Base-by-base conservation (phyloP, 2,888 invertebrate species). In the Ophioninae sp. region DNA sequence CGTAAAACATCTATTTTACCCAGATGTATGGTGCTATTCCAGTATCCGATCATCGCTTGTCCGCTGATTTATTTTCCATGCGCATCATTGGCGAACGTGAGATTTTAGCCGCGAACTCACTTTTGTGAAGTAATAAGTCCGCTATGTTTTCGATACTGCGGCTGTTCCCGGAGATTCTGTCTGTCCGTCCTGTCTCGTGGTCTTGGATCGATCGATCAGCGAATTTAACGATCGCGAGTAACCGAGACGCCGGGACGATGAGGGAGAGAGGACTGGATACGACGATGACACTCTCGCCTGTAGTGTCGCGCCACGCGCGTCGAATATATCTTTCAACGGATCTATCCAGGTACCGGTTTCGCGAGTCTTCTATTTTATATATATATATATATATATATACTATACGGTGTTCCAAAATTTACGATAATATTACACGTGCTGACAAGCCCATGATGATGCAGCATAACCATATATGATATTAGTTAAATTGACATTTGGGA, bases 161-260 rank as follows among this genome's bases (percentile, higher is more conserved):
- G n/a, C n/a, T 41, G 41, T 59, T 79, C 56, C 23, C n/a, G n/a
- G 56, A 30, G 56, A 30, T 30, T 75, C 37, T 23, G 65, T 70
- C 72, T 62, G 61, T 68, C 77, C 44, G 76, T 82, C 61, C 21
- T 61, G 77, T 65, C 61, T 64, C 69, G 50, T 56, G 82, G 50
- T 13, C 70, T 73, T 62, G 39, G 79, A 76, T 76, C 87, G 86
- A 88, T 88, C 89, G 89, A 89, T 88, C 89, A 88, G 87, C 85
- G 87, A 89, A 90, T 90, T 90, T 88, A 90, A 89, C 87, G 88
- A 89, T 88, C 88, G 86, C 78, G 81, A 86, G 86, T 82, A 87
- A 87, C 84, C 86, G 86, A 87, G 85, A 81, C 85, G 77, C 62
- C 82, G 72, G 73, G 77, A 67, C 57, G 61, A 44, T 50, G 64